A percentile compares a stretch with the other conserved stretches of the same genome.
phyloP scores from a whole-genome alignment of 1,140 invertebrate species.

The Steinernema feltiae region DNA sequence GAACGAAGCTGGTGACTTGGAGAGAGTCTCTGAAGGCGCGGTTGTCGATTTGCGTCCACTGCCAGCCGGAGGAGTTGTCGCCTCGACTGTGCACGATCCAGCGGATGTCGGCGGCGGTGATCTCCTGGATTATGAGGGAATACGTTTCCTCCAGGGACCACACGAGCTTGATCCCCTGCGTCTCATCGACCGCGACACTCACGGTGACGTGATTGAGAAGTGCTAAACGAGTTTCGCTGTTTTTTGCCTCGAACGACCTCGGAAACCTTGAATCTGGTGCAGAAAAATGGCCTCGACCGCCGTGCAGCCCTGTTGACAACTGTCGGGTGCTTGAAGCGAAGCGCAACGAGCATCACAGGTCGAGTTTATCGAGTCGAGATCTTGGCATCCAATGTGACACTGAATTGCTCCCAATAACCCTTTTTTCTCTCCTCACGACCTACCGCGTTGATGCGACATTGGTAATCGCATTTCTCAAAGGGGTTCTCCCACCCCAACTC shows the following conservation, averaged over 20 bases:
- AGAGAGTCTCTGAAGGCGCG: background rate
- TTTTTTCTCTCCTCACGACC: background rate
- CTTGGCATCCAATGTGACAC: constrained; percentile 10
- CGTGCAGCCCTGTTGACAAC: background rate
- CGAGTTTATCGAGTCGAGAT: constrained; percentile 1
- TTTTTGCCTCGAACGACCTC: background rate
- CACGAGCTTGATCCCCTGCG: background rate
- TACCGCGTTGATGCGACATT: constrained; percentile 8
- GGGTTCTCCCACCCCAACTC: background rate
- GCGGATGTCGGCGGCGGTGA: constrained; percentile 12
- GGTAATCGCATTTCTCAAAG: background rate
- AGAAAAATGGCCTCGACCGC: background rate
- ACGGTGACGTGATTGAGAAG: background rate
- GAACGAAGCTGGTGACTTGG: background rate
- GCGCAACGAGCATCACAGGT: background rate
- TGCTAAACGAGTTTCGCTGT: background rate
- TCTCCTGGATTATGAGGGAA: background rate
- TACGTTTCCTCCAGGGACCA: background rate
- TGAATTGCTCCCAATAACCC: background rate
- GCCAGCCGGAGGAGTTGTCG: constrained; percentile 13
- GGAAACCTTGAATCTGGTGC: background rate
- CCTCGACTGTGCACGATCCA: background rate
- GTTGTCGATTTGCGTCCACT: background rate
- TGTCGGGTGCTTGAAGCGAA: background rate
- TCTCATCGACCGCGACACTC: background rate